Evolutionary conservation across 2,113 vertebrate species (phyloP).

Genomic region (Carlito syrichta): DNA sequence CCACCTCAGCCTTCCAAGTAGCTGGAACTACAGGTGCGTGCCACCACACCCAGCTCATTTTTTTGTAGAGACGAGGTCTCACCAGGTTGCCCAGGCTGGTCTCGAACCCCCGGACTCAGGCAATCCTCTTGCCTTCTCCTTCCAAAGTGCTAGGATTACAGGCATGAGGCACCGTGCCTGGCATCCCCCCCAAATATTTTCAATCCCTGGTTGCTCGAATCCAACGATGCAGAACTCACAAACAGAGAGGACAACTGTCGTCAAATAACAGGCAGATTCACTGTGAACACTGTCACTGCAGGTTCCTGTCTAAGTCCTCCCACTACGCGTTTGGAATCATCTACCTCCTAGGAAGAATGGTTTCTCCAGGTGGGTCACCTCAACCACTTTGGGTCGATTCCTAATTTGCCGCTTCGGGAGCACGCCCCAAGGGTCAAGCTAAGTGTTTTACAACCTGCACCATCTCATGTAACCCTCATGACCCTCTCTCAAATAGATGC

Average conservation of each 20-base stretch:
- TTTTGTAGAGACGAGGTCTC: too few species aligned
- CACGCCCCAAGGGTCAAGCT: background rate
- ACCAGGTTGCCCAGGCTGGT: too few species aligned
- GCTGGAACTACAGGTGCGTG: too few species aligned
- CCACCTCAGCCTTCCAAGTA: too few species aligned
- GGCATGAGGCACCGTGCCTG: too few species aligned
- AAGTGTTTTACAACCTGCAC: background rate
- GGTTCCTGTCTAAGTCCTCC: background rate
- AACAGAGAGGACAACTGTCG: background rate
- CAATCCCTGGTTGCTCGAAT: background rate
- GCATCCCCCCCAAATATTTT: background rate
- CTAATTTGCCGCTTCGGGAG: background rate
- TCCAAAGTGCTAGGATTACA: too few species aligned
- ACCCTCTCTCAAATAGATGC: background rate
- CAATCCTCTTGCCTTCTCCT: too few species aligned
- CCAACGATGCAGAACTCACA: background rate
- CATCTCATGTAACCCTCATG: background rate
- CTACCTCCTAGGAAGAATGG: slow-evolving; percentile 8
- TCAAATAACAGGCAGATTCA: background rate
- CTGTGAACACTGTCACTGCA: background rate
- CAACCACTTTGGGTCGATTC: slow-evolving; percentile 19
- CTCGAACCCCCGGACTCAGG: too few species aligned
- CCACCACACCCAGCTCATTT: too few species aligned
- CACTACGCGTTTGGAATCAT: background rate
- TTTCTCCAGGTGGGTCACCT: background rate